These are phyloP conservation scores for Noctua fimbriata DNA, from an alignment of 2,888 invertebrate genomes.

Conservation along the genomic window DNA sequence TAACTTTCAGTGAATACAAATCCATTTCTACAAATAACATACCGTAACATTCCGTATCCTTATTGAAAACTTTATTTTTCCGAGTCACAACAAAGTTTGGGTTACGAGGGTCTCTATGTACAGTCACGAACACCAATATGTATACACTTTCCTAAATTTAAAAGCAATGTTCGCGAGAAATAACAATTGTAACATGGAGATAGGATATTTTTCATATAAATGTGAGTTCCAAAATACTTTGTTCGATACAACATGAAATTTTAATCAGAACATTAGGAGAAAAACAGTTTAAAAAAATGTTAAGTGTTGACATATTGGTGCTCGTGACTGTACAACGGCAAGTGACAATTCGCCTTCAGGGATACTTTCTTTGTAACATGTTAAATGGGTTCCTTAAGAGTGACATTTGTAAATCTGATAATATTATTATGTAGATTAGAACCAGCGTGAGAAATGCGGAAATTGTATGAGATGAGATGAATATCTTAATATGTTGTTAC, in stretches of 20 bases:
- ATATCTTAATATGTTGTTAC: neutral
- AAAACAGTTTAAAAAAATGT: too few species aligned
- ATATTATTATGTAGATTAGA: conserved; percentile 16
- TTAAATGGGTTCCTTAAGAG: conserved; percentile 10
- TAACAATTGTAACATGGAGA: too few species aligned
- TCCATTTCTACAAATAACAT: conserved; percentile 1
- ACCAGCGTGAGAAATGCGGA: neutral
- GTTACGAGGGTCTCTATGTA: neutral
- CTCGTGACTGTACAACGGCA: conserved; percentile 16
- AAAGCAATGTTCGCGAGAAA: too few species aligned
- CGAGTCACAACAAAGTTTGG: conserved; percentile 39
- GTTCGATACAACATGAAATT: too few species aligned
- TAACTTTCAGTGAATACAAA: neutral
- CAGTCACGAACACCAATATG: too few species aligned
- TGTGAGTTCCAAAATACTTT: too few species aligned
- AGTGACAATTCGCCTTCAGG: conserved; percentile 24
- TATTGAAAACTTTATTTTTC: conserved; percentile 45
- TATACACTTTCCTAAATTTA: too few species aligned
- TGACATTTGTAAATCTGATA: conserved; percentile 36
- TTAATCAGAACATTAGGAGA: too few species aligned
- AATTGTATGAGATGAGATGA: neutral
- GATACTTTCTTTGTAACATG: conserved; percentile 20
- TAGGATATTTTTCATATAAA: too few species aligned
- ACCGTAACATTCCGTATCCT: neutral
- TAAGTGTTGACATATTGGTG: too few species aligned